Conservation (phyloP, 1,140 invertebrate genomes). For the Cylas formicarius region DNA sequence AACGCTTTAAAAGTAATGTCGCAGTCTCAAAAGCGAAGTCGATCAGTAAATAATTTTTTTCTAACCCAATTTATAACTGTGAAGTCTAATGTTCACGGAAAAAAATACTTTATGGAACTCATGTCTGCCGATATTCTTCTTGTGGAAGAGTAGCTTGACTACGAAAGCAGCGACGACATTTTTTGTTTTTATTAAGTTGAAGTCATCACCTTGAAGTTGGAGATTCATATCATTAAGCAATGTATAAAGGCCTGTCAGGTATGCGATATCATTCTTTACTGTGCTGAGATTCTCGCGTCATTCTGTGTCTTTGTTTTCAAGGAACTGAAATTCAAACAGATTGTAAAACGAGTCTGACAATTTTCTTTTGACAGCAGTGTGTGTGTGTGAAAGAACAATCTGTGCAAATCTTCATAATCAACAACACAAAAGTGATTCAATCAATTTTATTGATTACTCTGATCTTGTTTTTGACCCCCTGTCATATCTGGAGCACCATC, state of each 20-base stretch:
- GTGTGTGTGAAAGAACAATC: slow-evolving; percentile 38
- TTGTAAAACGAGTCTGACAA: slow-evolving; percentile 14
- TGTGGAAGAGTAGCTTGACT: slow-evolving; percentile 36
- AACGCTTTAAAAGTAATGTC: too few relatives aligned
- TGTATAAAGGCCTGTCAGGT: slow-evolving; percentile 34
- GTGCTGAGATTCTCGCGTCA: slow-evolving; percentile 25
- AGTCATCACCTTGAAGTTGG: slow-evolving; percentile 36
- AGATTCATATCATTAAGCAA: slow-evolving; percentile 30
- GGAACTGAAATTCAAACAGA: slow-evolving; percentile 12
- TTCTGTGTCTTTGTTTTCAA: slow-evolving; percentile 8
- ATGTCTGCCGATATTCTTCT: slow-evolving; percentile 35
- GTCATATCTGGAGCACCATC: slow-evolving; percentile 28
- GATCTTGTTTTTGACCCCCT: slow-evolving; percentile 23
- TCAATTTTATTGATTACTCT: slow-evolving; percentile 33
- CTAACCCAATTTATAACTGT: too few relatives aligned
- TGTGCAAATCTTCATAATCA: slow-evolving; percentile 39
- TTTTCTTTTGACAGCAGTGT: slow-evolving; percentile 18
- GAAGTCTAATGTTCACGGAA: too few relatives aligned
- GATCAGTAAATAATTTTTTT: too few relatives aligned
- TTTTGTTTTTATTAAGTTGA: slow-evolving; percentile 42
- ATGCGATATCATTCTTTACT: slow-evolving; percentile 39
- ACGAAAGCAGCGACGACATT: slow-evolving; percentile 35
- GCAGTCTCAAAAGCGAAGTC: too few relatives aligned
- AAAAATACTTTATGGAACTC: slow-evolving; percentile 35
- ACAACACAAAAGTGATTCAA: slow-evolving; percentile 36